These are phyloP conservation scores for Andrena bicolor DNA, from an alignment of 2,888 invertebrate species.

Conservation along the genomic window DNA sequence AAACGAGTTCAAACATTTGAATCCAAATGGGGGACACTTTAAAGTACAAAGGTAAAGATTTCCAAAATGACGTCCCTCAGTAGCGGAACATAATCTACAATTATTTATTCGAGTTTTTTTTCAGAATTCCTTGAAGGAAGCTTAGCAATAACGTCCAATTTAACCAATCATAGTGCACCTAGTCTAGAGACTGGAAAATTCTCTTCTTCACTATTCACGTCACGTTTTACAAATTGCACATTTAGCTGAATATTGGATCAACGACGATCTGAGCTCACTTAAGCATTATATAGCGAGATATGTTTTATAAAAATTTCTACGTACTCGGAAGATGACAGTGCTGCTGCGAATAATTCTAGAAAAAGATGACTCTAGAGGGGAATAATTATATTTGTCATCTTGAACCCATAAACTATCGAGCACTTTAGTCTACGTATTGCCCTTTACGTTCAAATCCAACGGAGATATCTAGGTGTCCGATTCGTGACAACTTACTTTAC, in stretches of 20 bases:
- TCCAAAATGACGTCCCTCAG: constrained; percentile 12
- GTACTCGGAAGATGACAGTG: too few species aligned
- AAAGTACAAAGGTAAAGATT: background rate
- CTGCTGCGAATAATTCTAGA: background rate
- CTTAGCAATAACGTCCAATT: background rate
- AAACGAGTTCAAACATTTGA: constrained; percentile 1
- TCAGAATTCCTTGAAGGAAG: too few species aligned
- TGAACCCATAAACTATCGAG: background rate
- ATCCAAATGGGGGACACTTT: background rate
- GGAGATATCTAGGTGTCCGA: constrained; percentile 4
- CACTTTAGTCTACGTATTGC: background rate
- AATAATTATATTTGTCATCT: background rate
- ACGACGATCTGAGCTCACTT: background rate
- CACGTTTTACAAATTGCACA: background rate
- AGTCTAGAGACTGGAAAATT: background rate
- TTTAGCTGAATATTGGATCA: too few species aligned
- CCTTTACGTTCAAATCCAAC: background rate
- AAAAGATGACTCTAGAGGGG: background rate
- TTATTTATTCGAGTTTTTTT: background rate
- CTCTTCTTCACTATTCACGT: background rate
- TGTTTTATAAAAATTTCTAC: background rate
- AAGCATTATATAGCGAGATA: background rate
- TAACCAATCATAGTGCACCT: too few species aligned
- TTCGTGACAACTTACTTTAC: background rate
- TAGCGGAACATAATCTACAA: background rate